phyloP scores from a whole-genome alignment of 2,113 vertebrate species.

The Silurus asotus region DNA sequence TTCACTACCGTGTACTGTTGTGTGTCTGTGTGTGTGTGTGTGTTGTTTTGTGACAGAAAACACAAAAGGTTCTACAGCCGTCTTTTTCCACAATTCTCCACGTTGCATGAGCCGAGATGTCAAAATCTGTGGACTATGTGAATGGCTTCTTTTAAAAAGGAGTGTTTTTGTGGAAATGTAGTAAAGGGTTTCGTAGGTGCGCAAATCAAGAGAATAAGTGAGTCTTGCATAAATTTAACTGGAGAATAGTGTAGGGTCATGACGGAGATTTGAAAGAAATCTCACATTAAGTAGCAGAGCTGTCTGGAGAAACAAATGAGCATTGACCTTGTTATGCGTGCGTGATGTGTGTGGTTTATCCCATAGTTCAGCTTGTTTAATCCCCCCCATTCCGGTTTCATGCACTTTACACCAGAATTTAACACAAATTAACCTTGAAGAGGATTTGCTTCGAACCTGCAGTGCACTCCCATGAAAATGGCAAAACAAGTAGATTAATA shows the following conservation, averaged over 20 bases:
- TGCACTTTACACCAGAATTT: not conserved
- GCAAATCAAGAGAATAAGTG: not conserved
- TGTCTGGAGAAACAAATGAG: not conserved
- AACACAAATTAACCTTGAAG: not conserved
- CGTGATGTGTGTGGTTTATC: not conserved
- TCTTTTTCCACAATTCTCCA: not conserved
- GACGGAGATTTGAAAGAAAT: not conserved
- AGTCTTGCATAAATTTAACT: not conserved
- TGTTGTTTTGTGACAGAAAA: not conserved
- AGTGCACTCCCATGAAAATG: not conserved
- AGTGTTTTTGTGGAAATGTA: not conserved
- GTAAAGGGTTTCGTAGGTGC: not conserved
- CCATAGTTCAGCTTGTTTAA: not conserved
- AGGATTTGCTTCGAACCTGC: not conserved
- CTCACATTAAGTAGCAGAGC: not conserved
- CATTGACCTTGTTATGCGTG: not conserved
- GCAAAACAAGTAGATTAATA: not conserved
- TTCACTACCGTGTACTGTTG: not conserved
- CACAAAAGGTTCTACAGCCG: not conserved
- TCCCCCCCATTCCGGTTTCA: not conserved
- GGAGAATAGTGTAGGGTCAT: not conserved
- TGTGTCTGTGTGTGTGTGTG: constrained; percentile 4
- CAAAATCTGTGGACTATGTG: not conserved
- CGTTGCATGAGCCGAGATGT: not conserved
- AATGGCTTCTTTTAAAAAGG: not conserved